These are phyloP conservation scores for Eclectus roratus DNA, from an alignment of 2,113 vertebrate genomes.

Conservation along the genomic window DNA sequence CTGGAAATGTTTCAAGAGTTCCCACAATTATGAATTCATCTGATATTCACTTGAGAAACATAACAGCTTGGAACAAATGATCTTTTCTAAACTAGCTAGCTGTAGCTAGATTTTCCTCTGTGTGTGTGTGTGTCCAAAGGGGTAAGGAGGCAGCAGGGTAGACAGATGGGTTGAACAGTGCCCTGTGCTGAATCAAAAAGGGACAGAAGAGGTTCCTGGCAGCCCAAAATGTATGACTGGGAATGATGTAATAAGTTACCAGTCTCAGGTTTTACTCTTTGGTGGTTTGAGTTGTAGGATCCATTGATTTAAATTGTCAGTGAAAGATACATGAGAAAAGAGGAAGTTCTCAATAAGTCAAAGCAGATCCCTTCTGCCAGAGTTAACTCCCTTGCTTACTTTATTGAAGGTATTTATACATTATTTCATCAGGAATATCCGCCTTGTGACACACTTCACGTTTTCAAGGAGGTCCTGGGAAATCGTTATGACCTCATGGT, in stretches of 20 bases:
- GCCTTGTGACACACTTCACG: not conserved
- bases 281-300: not conserved
- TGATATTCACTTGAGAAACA: not conserved
- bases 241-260: not conserved
- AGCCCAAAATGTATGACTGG: not conserved
- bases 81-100: not conserved
- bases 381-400: not conserved
- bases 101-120: not conserved
- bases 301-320: not conserved
- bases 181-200: not conserved
- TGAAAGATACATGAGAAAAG: not conserved
- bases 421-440: not conserved
- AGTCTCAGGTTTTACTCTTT: not conserved
- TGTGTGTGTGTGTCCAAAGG: not conserved
- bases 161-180: not conserved
- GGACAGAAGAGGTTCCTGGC: not conserved
- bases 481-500: not conserved
- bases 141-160: not conserved
- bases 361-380: not conserved
- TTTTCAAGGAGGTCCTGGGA: not conserved
- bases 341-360: not conserved
- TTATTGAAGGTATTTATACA: not conserved
- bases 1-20: conserved; percentile 54
- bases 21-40: conserved; percentile 34
- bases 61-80: conserved; percentile 21